phyloP scores from a whole-genome alignment of 2,797 vertebrate genomes.

The Poecilia velifera region DNA sequence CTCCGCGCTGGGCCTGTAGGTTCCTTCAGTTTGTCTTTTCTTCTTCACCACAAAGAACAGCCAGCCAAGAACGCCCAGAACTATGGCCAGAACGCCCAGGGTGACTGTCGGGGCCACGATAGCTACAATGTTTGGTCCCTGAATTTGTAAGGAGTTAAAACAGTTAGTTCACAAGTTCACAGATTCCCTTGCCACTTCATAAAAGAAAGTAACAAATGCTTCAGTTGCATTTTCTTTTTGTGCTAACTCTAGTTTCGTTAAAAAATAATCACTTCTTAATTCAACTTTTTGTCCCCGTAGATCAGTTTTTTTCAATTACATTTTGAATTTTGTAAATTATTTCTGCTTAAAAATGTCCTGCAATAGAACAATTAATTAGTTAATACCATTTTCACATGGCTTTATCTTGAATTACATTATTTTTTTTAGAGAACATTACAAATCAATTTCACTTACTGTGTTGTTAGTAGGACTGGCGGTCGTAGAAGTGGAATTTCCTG shows the following conservation, averaged over 20 bases:
- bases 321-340: not conserved
- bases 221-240: not conserved
- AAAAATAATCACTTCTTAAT: not conserved
- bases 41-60: conserved; percentile 86
- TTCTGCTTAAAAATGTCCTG: not conserved
- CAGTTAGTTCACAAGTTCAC: not conserved
- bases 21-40: conserved; percentile 92
- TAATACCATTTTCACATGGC: not conserved
- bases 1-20: conserved; percentile 89
- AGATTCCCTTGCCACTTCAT: not conserved
- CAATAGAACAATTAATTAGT: not conserved
- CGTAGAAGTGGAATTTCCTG: conserved; percentile 54
- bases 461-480: not conserved
- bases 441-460: conserved; percentile 49
- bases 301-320: not conserved
- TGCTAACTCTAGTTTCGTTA: not conserved
- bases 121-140: conserved; percentile 76
- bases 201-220: not conserved
- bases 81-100: conserved; percentile 74
- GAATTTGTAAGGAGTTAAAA: conserved; percentile 16
- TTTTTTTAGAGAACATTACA: not conserved
- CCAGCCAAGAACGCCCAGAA: conserved; percentile 70
- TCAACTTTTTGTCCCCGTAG: not conserved
- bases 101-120: conserved; percentile 87
- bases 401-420: not conserved